These are phyloP conservation scores for Aratinga solstitialis DNA, from an alignment of 2,797 vertebrate species.

Conservation along the genomic window DNA sequence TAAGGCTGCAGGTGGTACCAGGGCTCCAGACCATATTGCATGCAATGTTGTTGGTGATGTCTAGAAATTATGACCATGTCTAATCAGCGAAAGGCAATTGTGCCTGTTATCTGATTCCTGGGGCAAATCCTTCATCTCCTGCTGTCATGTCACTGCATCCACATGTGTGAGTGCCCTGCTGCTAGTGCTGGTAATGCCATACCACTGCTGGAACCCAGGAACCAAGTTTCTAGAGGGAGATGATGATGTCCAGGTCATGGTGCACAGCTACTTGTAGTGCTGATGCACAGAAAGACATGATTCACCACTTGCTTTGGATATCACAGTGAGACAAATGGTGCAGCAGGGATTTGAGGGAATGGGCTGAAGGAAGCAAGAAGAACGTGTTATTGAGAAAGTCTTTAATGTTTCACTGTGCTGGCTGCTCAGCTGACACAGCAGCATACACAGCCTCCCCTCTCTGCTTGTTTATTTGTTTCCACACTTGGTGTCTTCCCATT, in stretches of 20 bases:
- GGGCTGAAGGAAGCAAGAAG: background rate
- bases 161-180: background rate
- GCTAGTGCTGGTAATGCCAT: too few species aligned
- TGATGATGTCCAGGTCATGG: background rate
- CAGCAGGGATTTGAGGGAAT: background rate
- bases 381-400: fast-evolving
- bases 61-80: background rate
- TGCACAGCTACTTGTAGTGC: background rate
- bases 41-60: background rate
- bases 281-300: background rate
- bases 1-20: too few species aligned
- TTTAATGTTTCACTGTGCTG: background rate
- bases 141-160: background rate
- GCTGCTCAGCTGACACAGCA: background rate
- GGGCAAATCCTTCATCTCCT: background rate
- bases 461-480: background rate
- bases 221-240: background rate
- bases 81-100: background rate
- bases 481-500: background rate
- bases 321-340: background rate
- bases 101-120: background rate
- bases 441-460: background rate
- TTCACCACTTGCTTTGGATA: background rate
- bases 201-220: background rate
- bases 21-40: background rate